A percentile compares a stretch with the other conserved stretches of the same genome.
Conservation (phyloP, 2,888 invertebrate genomes). For the Caenorhabditis sp. region DNA sequence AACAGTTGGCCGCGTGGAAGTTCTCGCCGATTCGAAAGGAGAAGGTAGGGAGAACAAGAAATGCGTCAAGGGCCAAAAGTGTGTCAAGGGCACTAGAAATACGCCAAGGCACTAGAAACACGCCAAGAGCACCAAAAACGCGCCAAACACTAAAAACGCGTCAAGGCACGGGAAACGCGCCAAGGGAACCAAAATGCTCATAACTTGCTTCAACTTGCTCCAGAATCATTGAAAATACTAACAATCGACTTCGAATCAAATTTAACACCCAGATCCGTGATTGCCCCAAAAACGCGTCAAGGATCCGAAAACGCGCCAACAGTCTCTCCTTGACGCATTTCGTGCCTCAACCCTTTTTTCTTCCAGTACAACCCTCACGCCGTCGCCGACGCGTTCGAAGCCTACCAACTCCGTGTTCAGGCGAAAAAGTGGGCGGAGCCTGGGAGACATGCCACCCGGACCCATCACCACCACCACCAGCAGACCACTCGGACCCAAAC, state of each 20-base stretch:
- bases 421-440: constrained; percentile 31
- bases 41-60: not conserved
- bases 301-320: not conserved
- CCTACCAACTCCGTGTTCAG: constrained; percentile 38
- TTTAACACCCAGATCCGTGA: not conserved
- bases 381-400: constrained; percentile 27
- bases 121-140: not conserved
- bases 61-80: not conserved
- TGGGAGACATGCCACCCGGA: not conserved
- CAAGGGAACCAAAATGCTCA: not conserved
- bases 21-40: constrained; percentile 16
- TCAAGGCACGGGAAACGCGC: not conserved
- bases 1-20: constrained; percentile 24
- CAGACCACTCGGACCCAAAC: not conserved
- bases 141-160: not conserved
- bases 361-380: constrained; percentile 42
- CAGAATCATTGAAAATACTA: no score
- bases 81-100: not conserved
- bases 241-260: no score
- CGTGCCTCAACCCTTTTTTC: not conserved
- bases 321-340: not conserved
- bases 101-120: not conserved
- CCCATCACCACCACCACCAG: not conserved
- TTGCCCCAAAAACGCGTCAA: not conserved
- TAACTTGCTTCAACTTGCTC: no score